A percentile compares a stretch with the other conserved stretches of the same genome.
These are phyloP conservation scores for Pseudococcus viburni DNA, from an alignment of 2,888 invertebrate species.

Conservation along the genomic window DNA sequence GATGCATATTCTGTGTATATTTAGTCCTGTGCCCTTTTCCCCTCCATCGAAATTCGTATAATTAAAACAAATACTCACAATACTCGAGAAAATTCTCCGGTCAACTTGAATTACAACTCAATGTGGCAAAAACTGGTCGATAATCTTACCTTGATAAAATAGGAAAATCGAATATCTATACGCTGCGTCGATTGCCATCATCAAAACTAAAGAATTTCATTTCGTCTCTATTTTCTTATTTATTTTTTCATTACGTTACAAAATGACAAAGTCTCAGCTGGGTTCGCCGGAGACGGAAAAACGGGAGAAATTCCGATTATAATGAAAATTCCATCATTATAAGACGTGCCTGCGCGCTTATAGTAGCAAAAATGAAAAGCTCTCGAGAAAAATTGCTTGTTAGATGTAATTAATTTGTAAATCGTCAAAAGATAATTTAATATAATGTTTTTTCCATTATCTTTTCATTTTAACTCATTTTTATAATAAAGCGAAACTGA, in stretches of 20 bases:
- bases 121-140: no score
- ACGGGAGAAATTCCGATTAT: no score
- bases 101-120: no score
- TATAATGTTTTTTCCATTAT: slow-evolving; percentile 38
- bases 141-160: no score
- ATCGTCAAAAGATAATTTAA: slow-evolving; percentile 36
- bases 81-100: no score
- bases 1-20: no score
- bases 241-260: not conserved
- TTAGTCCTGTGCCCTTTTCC: no score
- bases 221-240: slow-evolving; percentile 8
- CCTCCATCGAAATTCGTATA: no score
- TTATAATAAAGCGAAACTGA: not conserved
- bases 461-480: slow-evolving; percentile 52
- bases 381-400: slow-evolving; percentile 12
- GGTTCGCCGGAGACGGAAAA: not conserved
- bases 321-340: not conserved
- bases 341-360: not conserved
- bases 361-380: slow-evolving; percentile 7
- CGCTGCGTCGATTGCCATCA: no score
- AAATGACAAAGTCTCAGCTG: not conserved
- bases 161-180: no score
- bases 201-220: not conserved
- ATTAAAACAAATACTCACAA: no score
- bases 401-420: slow-evolving; percentile 28